Evolutionary conservation across 2,888 invertebrate species (phyloP).

Genomic region (Toxonevra muliebris): DNA sequence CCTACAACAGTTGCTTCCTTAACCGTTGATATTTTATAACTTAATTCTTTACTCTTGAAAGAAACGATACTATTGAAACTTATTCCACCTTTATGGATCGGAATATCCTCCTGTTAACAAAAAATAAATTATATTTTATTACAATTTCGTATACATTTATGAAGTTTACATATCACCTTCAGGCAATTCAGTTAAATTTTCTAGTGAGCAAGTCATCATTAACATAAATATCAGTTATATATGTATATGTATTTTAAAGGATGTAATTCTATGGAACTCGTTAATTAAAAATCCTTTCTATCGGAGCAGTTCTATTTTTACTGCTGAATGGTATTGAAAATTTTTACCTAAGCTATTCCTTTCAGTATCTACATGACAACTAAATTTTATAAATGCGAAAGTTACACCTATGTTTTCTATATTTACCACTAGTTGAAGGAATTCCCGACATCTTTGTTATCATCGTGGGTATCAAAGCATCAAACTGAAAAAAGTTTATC

Average conservation of each 20-base stretch:
- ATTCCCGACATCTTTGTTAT: constrained; percentile 2
- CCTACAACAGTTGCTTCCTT: constrained; percentile 87
- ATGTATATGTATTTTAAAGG: too few species aligned
- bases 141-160: too few species aligned
- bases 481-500: constrained; percentile 64
- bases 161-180: too few species aligned
- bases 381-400: constrained; percentile 9
- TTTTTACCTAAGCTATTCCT: too few species aligned
- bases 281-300: too few species aligned
- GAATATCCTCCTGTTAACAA: background rate
- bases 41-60: background rate
- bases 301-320: too few species aligned
- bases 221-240: too few species aligned
- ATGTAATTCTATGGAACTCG: too few species aligned
- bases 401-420: background rate
- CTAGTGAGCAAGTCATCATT: too few species aligned
- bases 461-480: constrained; percentile 64
- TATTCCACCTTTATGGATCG: background rate
- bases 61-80: background rate
- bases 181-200: too few species aligned
- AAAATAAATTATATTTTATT: background rate
- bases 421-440: constrained; percentile 28
- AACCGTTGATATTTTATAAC: constrained; percentile 66
- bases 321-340: too few species aligned
- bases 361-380: too few species aligned